A percentile compares a stretch with the other conserved stretches of the same genome.
These are phyloP conservation scores for Podotricha telesiphe DNA, from an alignment of 2,888 invertebrate species.

Conservation along the genomic window DNA sequence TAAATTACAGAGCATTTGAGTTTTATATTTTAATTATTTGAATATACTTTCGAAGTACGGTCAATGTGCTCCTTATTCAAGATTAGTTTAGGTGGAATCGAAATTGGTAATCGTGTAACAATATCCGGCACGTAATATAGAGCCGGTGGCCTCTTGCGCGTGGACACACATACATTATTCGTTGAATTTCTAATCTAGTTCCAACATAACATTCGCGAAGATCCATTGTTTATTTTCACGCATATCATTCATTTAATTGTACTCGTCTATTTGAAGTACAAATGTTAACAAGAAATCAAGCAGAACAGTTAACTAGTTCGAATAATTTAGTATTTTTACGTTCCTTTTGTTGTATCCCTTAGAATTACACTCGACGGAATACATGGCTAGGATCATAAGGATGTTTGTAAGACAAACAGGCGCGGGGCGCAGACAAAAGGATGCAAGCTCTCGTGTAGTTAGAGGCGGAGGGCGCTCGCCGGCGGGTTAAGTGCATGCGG, in stretches of 20 bases:
- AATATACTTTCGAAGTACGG: background rate
- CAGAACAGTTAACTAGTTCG: slow-evolving; percentile 8
- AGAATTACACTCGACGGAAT: slow-evolving; percentile 6
- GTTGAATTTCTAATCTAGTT: background rate
- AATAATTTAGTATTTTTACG: slow-evolving; percentile 19
- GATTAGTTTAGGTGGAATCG: background rate
- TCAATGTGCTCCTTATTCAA: no score
- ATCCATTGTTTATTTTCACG: no score
- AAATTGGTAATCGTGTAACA: background rate
- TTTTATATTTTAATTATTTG: background rate
- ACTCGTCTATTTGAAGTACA: background rate
- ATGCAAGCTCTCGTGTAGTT: slow-evolving; percentile 83
- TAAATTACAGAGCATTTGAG: slow-evolving; percentile 7
- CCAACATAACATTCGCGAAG: background rate
- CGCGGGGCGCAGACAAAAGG: slow-evolving; percentile 22
- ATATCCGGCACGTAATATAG: no score
- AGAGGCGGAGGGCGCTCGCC: slow-evolving; percentile 86
- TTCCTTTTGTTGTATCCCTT: slow-evolving; percentile 7
- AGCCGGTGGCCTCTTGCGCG: background rate
- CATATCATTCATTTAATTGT: no score
- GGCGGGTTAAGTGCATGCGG: slow-evolving; percentile 49
- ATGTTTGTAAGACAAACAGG: slow-evolving; percentile 21
- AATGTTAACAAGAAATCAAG: background rate
- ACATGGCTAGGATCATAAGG: slow-evolving; percentile 9
- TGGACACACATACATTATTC: background rate